Conservation (phyloP, 2,113 vertebrate genomes). For the Pseudorasbora parva region DNA sequence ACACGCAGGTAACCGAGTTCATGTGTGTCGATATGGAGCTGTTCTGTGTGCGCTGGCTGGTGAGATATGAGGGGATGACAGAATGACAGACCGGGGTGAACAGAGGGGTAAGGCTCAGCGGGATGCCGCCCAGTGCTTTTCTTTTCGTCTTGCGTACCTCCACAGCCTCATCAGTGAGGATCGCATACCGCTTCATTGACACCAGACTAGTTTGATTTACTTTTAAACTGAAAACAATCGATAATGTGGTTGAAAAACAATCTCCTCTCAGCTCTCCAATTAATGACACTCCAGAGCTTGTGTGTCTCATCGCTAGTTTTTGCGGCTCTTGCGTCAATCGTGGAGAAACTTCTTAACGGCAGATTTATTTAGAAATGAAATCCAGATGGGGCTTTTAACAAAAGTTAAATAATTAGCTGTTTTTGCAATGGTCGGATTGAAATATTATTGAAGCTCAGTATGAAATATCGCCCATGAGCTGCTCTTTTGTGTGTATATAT, state of each 20-base stretch:
- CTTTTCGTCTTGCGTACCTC: constrained; percentile 10
- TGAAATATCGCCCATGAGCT: constrained; percentile 14
- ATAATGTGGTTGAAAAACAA: neutral
- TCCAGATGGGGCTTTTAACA: constrained; percentile 12
- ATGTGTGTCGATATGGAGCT: constrained; percentile 36
- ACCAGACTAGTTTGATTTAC: constrained; percentile 3
- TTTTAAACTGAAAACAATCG: constrained; percentile 2
- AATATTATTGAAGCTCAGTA: constrained; percentile 22
- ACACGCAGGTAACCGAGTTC: constrained; percentile 32
- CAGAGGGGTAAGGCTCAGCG: constrained; percentile 11
- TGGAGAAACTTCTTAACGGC: constrained; percentile 5
- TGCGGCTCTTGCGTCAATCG: neutral
- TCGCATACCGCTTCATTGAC: neutral
- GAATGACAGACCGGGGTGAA: constrained; percentile 25
- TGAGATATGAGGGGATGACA: constrained; percentile 39
- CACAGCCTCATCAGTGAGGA: neutral
- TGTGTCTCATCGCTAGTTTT: neutral
- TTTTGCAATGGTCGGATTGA: constrained; percentile 12
- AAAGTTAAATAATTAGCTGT: constrained; percentile 32
- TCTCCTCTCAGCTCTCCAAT: neutral
- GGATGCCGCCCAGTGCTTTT: neutral
- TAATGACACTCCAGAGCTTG: constrained; percentile 6
- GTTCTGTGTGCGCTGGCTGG: constrained; percentile 5
- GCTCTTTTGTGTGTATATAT: neutral
- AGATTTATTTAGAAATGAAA: constrained; percentile 27